Evolutionary conservation across 2,797 vertebrate species (phyloP).

Genomic region (Squalus acanthias): DNA sequence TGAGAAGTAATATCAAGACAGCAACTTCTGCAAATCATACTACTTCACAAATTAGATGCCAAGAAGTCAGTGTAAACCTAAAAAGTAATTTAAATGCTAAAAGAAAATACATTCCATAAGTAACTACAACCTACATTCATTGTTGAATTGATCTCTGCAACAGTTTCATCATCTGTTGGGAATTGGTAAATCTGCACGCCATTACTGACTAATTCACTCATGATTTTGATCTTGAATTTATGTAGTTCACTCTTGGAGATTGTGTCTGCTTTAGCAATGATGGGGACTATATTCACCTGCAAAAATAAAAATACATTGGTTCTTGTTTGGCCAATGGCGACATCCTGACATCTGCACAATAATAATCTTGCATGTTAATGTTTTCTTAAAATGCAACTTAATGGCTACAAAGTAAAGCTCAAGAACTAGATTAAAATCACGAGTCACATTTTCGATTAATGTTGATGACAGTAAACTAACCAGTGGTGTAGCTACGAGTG

Average conservation of each 20-base stretch:
- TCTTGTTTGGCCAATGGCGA: not conserved
- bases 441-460: not conserved
- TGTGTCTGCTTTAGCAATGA: constrained; percentile 79
- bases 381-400: not conserved
- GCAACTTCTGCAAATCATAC: not conserved
- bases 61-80: not conserved
- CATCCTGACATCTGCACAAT: not conserved
- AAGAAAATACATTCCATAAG: not conserved
- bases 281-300: constrained; percentile 80
- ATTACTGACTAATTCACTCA: constrained; percentile 80
- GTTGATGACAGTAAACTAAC: not conserved
- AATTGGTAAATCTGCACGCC: constrained; percentile 83
- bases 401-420: not conserved
- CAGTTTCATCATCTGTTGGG: constrained; percentile 73
- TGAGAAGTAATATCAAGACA: not conserved
- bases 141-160: constrained; percentile 74
- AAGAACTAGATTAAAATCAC: not conserved
- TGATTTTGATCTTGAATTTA: constrained; percentile 83
- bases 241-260: constrained; percentile 77
- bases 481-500: not conserved
- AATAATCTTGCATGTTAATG: not conserved
- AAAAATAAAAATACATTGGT: constrained; percentile 10
- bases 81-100: not conserved
- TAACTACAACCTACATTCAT: constrained; percentile 69
- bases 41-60: not conserved